A percentile compares a stretch with the other conserved stretches of the same genome.
Conservation (phyloP, 2,113 vertebrate genomes). For the Balaeniceps rex region DNA sequence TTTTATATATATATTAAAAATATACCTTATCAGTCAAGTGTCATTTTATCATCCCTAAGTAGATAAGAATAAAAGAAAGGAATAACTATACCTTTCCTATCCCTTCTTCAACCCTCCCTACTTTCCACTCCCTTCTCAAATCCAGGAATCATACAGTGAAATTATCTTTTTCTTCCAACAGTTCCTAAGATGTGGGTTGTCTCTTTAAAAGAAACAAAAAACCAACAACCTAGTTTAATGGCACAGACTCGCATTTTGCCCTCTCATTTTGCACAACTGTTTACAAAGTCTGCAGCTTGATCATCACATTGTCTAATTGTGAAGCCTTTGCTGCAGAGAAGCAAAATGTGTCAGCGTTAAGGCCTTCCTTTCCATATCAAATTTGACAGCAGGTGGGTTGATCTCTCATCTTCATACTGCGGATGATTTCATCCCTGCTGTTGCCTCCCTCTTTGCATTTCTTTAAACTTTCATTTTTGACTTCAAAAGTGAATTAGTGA, state of each 20-base stretch:
- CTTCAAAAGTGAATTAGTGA: slow-evolving; percentile 73
- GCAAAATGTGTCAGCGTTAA: slow-evolving; percentile 66
- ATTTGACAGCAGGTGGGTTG: slow-evolving; percentile 77
- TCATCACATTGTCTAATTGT: slow-evolving; percentile 70
- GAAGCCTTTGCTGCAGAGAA: slow-evolving; percentile 67
- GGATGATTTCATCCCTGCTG: slow-evolving; percentile 72
- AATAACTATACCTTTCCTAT: not conserved
- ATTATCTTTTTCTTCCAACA: slow-evolving; percentile 17
- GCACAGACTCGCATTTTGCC: slow-evolving; percentile 65
- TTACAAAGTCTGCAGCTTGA: slow-evolving; percentile 69
- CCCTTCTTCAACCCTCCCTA: not conserved
- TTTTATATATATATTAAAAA: not conserved
- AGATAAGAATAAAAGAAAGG: not conserved
- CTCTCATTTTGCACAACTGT: slow-evolving; percentile 69
- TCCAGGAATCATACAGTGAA: not conserved
- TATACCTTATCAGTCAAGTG: not conserved
- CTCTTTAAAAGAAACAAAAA: slow-evolving; percentile 67
- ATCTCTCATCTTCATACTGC: slow-evolving; percentile 74
- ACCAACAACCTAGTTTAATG: slow-evolving; percentile 66
- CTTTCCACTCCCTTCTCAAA: not conserved
- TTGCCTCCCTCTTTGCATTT: slow-evolving; percentile 72
- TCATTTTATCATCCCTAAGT: not conserved
- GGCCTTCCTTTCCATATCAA: slow-evolving; percentile 67
- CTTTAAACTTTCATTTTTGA: slow-evolving; percentile 74
- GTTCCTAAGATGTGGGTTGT: slow-evolving; percentile 48